Evolutionary conservation across 2,797 vertebrate species (phyloP).

Genomic region (Crenichthys baileyi): DNA sequence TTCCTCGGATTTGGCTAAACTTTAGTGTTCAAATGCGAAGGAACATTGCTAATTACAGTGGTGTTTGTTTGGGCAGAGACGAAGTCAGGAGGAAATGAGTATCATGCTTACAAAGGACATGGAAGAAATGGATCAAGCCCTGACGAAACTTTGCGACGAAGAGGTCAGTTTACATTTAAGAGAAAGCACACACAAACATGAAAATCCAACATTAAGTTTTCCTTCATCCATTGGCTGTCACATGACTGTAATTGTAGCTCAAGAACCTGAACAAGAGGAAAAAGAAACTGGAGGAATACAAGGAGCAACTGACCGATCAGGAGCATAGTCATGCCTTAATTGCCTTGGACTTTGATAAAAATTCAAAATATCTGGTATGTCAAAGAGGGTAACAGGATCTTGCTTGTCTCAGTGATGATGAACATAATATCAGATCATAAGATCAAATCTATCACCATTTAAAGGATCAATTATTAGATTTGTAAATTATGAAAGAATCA

Average conservation of each 20-base stretch:
- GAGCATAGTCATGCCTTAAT: conserved; percentile 72
- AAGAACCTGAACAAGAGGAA: conserved; percentile 71
- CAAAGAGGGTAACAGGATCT: neutral
- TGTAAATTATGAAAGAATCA: neutral
- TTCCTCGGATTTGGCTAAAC: neutral
- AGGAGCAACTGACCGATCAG: conserved; percentile 71
- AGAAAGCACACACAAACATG: neutral
- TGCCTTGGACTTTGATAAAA: conserved; percentile 68
- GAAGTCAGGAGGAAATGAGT: conserved; percentile 79
- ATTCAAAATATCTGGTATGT: conserved; percentile 79
- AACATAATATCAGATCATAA: neutral
- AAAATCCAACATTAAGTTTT: neutral
- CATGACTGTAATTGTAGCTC: conserved; percentile 67
- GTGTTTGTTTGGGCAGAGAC: conserved; percentile 71
- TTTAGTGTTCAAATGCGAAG: neutral
- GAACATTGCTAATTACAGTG: neutral
- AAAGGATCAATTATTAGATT: neutral
- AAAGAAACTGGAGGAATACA: conserved; percentile 78
- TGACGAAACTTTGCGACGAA: conserved; percentile 73
- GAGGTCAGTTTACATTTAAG: conserved; percentile 76
- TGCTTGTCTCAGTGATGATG: neutral
- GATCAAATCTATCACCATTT: neutral
- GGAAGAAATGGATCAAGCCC: conserved; percentile 80
- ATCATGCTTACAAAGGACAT: conserved; percentile 75
- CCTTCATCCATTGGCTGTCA: neutral